These are phyloP conservation scores for Sardinella longiceps DNA, from an alignment of 2,797 vertebrate species.

Conservation along the genomic window DNA sequence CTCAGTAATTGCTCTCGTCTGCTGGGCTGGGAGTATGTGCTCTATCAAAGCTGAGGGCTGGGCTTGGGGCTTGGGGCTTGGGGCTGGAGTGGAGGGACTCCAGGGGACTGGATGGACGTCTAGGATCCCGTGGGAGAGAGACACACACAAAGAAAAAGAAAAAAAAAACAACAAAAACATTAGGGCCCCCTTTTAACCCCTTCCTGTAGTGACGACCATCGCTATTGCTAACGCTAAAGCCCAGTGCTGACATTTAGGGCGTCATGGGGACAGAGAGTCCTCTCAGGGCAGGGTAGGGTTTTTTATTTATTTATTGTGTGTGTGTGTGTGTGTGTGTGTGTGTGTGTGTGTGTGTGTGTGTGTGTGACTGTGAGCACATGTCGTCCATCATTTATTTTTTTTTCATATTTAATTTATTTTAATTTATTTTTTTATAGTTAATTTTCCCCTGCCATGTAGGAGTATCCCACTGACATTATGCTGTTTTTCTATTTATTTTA, in stretches of 20 bases:
- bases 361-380: conserved; percentile 25
- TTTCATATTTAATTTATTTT: conserved; percentile 22
- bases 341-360: no score
- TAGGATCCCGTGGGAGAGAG: conserved; percentile 48
- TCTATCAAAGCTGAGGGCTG: conserved; percentile 64
- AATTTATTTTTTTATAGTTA: background rate
- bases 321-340: no score
- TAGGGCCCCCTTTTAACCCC: conserved; percentile 61
- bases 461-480: conserved; percentile 42
- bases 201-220: conserved; percentile 29
- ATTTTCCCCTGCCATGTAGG: conserved; percentile 35
- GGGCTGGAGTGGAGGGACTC: conserved; percentile 58
- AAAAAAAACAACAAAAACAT: conserved; percentile 23
- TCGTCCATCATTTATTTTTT: conserved; percentile 45
- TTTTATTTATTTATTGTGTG: conserved; percentile 18
- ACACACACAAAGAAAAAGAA: no score
- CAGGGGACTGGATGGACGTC: background rate
- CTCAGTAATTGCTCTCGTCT: conserved; percentile 73
- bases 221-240: background rate
- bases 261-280: conserved; percentile 25
- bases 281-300: conserved; percentile 30
- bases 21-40: conserved; percentile 60
- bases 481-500: conserved; percentile 56
- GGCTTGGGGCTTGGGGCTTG: conserved; percentile 30
- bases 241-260: background rate